phyloP scores from a whole-genome alignment of 2,888 invertebrate genomes.

The Cheilosia vulpina region DNA sequence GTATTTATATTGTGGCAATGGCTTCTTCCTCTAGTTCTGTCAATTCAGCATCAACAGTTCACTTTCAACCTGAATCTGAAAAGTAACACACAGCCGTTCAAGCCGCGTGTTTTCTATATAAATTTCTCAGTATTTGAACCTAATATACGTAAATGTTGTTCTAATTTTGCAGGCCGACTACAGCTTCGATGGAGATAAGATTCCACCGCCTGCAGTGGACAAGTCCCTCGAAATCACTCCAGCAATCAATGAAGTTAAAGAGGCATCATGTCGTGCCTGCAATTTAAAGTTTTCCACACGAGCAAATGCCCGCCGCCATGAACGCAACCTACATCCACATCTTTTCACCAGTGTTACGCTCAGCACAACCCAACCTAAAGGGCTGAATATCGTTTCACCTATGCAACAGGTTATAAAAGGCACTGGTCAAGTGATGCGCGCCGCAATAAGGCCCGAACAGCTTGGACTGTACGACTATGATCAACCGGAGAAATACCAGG shows the following conservation, averaged over 20 bases:
- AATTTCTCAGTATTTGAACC: too few relatives aligned
- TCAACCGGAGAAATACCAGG: constrained; percentile 82
- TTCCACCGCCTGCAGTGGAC: constrained; percentile 17
- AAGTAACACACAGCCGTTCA: too few relatives aligned
- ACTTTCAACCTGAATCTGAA: too few relatives aligned
- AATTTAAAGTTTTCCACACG: constrained; percentile 83
- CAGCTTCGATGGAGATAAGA: constrained; percentile 57
- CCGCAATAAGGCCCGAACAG: constrained; percentile 71
- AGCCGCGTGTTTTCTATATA: too few relatives aligned
- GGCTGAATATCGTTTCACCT: constrained; percentile 78
- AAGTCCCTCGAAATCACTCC: constrained; percentile 76
- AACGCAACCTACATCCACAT: constrained; percentile 83
- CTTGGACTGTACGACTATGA: constrained; percentile 82
- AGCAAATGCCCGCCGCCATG: constrained; percentile 83
- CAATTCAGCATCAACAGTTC: too few relatives aligned
- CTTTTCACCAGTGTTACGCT: constrained; percentile 78
- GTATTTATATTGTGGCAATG: too few relatives aligned
- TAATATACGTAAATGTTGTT: too few relatives aligned
- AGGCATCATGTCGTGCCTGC: constrained; percentile 83
- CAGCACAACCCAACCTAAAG: constrained; percentile 79
- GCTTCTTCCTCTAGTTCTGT: too few relatives aligned
- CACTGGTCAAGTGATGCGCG: constrained; percentile 19
- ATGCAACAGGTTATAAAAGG: constrained; percentile 39
- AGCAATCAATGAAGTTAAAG: constrained; percentile 79
- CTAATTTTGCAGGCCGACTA: constrained; percentile 40